Evolutionary conservation across 2,113 vertebrate species (phyloP).

Genomic region (Alouatta palliata): DNA sequence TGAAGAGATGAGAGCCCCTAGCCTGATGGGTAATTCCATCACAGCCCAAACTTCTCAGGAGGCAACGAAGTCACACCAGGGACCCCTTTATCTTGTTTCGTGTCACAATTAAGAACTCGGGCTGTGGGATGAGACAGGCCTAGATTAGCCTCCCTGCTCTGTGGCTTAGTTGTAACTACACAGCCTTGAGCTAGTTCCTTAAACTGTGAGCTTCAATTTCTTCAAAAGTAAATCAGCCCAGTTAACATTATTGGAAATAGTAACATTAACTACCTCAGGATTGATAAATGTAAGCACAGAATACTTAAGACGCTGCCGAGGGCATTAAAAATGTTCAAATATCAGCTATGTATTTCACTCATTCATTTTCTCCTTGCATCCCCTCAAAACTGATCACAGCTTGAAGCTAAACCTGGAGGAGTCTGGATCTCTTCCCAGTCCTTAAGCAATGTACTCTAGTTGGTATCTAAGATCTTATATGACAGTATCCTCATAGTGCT

Average conservation of each 20-base stretch:
- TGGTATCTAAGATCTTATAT: background rate
- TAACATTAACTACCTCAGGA: background rate
- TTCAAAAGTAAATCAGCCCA: background rate
- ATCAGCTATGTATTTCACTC: background rate
- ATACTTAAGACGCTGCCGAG: background rate
- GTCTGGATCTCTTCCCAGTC: background rate
- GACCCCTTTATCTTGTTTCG: background rate
- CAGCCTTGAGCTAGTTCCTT: background rate
- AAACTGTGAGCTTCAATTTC: background rate
- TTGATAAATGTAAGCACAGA: background rate
- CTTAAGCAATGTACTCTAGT: constrained; percentile 1
- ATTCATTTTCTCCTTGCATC: background rate
- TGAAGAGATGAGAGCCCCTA: background rate
- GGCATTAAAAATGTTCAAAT: background rate
- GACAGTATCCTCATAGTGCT: background rate
- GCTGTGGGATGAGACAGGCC: background rate
- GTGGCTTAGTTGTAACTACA: background rate
- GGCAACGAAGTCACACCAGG: background rate
- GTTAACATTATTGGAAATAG: background rate
- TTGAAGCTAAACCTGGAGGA: background rate
- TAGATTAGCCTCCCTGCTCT: background rate
- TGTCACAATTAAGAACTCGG: background rate
- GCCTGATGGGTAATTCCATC: background rate
- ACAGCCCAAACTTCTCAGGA: background rate
- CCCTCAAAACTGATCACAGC: background rate